These are phyloP conservation scores for Siniperca undulata DNA, from an alignment of 2,797 vertebrate genomes.

Conservation along the genomic window DNA sequence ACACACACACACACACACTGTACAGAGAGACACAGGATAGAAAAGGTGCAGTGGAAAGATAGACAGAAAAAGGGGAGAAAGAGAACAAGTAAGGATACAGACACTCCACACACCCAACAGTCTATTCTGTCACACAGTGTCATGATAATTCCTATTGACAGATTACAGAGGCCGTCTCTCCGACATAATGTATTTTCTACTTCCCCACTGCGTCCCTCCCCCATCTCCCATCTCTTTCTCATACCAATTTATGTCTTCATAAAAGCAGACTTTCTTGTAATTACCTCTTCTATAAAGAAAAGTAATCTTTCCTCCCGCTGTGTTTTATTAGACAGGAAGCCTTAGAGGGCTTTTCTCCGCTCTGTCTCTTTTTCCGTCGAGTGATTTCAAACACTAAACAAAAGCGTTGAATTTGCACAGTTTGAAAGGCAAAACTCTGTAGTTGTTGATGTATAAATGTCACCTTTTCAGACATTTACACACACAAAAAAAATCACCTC, in stretches of 20 bases:
- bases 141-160: slow-evolving; percentile 44
- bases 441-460: slow-evolving; percentile 12
- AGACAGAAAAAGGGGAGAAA: not conserved
- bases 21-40: not conserved
- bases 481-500: not conserved
- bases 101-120: not conserved
- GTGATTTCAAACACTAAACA: slow-evolving; percentile 31
- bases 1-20: not conserved
- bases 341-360: slow-evolving; percentile 48
- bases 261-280: slow-evolving; percentile 69
- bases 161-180: slow-evolving; percentile 29
- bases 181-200: slow-evolving; percentile 15
- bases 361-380: slow-evolving; percentile 1
- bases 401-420: slow-evolving; percentile 8
- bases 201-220: slow-evolving; percentile 8
- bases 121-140: slow-evolving; percentile 15
- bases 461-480: slow-evolving; percentile 25
- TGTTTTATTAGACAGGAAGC: slow-evolving; percentile 63
- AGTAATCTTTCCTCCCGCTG: slow-evolving; percentile 59
- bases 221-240: slow-evolving; percentile 40
- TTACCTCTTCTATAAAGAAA: slow-evolving; percentile 67
- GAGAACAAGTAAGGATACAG: not conserved
- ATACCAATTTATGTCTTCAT: slow-evolving; percentile 56
- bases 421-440: slow-evolving; percentile 14
- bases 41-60: slow-evolving; percentile 29